Evolutionary conservation across 1,140 invertebrate species (phyloP), one percentile per base, ranked within the genome.

Genomic region (Marisa cornuarietis): DNA sequence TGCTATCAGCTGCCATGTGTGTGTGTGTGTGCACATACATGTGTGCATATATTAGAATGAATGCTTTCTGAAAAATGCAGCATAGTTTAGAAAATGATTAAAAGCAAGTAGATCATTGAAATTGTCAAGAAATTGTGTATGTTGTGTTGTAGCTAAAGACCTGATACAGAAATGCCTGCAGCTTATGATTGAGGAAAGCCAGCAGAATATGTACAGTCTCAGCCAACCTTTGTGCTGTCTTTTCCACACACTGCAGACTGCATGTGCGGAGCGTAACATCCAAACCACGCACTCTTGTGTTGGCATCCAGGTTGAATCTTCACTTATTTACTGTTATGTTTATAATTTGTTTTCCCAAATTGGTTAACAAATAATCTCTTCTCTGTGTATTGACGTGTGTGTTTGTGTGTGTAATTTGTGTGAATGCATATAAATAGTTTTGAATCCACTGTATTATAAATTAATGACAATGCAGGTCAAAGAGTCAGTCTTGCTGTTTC

Each of bases 211-310:
- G 63, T 77, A 69, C 76, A 77, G 83, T 26, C 68, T 89, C 31
- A 84, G 83, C 42, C 81, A 80, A 7, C 79, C 84, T 79, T 69
- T 89, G 0, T 85, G 85, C 80, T 75, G 83, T 16, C 63, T 88
- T 13, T 84, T 88, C 65, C 83, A 79, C 52, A 78, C 82, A 18
- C 78, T 89, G 24, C 84, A 89, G 73, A 81, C 79, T 16, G 78
- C 82, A 18, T 88, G 85, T 81, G 58, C 73, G 16, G 71, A 85
- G 22, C 82, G 84, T 18, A 83, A 81, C 8, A 84, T 87, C 68
- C 86, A 86, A 71, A 86, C 87, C 22, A 83, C 85, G 0, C 87
- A 90, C 76, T 82, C 85, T 26, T 88, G 86, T 85, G 86, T 85
- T 16, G 88, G 86, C 16, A 73, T 88, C 10, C 88, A 88, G 84